Base-by-base conservation (phyloP, 2,888 invertebrate genomes). In the Rosalia funebris region DNA sequence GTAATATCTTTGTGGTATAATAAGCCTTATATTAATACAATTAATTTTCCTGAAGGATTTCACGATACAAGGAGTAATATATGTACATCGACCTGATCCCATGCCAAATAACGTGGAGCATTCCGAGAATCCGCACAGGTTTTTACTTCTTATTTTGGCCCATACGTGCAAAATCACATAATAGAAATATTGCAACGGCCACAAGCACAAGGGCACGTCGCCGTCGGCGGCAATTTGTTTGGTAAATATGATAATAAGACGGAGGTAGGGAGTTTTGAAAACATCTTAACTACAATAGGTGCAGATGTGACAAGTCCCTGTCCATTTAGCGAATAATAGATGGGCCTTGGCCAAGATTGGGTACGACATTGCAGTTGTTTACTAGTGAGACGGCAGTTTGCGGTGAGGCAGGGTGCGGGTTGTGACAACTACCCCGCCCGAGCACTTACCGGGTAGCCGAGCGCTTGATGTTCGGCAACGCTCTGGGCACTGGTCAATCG, bases 391-490 rank as follows among this genome's bases (percentile, higher is more conserved):
- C 69, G 71, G 63, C 70, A 63, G 71, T 67, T 70, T 70, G 71
- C 58, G 70, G 73, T 68, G 69, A 58, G 68, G 70, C 65, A 60
- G 71, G 72, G 72, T 71, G 69, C 66, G 66, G 64, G 69, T 69
- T 71, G 68, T 71, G 72, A 73, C 72, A 73, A 64, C 65, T 62
- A 66, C 71, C 62, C 71, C 69, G 68, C 71, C 72, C 58, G 54
- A 62, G 39, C 41, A 39, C 31, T 50, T 50, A 11, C n/a, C 5
- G 14, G 15, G 14, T 41, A 46, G 39, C n/a, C 37, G 11, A 25
- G 37, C 37, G 17, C 34, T 48, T 37, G 53, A 47, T 17, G 39
- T 48, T 54, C 36, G 45, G 66, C 60, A 54, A 55, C 60, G 66
- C 58, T 62, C 46, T 52, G 50, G 60, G 41, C 48, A 53, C 41